These are phyloP conservation scores for Silvanus unidentatus DNA, from an alignment of 2,888 invertebrate species.

Conservation along the genomic window DNA sequence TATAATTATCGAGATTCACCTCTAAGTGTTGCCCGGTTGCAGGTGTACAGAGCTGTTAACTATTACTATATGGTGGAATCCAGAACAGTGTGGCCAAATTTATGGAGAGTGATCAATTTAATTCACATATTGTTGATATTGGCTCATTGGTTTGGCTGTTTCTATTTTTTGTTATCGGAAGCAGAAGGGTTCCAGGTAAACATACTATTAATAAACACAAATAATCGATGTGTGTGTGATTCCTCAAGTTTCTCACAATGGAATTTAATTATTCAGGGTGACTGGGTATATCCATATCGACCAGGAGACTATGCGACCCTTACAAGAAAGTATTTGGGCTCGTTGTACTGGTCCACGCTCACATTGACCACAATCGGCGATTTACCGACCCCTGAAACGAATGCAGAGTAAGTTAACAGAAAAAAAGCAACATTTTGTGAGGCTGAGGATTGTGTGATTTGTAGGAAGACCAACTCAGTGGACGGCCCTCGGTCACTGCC, in stretches of 20 bases:
- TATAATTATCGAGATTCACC: neutral
- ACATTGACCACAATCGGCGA: constrained; percentile 95
- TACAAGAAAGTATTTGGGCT: constrained; percentile 88
- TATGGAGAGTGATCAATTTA: constrained; percentile 91
- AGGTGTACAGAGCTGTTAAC: constrained; percentile 85
- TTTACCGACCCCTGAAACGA: constrained; percentile 90
- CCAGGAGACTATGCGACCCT: constrained; percentile 85
- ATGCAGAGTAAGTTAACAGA: constrained; percentile 98
- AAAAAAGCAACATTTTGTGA: no score
- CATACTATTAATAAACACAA: neutral
- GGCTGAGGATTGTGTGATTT: no score
- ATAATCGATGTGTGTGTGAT: neutral
- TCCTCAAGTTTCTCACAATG: neutral
- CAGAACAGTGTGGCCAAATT: constrained; percentile 89
- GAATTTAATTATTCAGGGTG: constrained; percentile 55
- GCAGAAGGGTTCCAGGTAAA: constrained; percentile 77
- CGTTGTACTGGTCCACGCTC: constrained; percentile 93
- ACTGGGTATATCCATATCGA: constrained; percentile 84
- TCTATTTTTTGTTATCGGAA: constrained; percentile 91
- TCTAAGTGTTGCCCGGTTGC: constrained; percentile 18
- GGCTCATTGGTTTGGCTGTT: constrained; percentile 97
- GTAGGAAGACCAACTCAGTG: constrained; percentile 53
- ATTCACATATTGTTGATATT: constrained; percentile 91
- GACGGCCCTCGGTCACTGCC: constrained; percentile 85
- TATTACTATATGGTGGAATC: constrained; percentile 97